phyloP scores from a whole-genome alignment of 2,797 vertebrate species.

The Fistularia tabacaria region DNA sequence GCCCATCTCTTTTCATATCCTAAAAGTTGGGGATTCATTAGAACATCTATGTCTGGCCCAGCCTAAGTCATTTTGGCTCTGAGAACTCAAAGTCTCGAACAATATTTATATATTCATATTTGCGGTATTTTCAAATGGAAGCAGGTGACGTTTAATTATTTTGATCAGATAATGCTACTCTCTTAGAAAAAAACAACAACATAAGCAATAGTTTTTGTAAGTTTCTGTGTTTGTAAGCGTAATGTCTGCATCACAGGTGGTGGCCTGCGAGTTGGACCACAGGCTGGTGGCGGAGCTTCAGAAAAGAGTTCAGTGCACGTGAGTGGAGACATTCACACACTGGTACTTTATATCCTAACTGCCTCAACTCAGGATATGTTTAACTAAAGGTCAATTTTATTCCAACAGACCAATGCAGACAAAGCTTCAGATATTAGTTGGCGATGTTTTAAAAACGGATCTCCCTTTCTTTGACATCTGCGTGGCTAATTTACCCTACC shows the following conservation, averaged over 20 bases:
- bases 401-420: slow-evolving; percentile 81
- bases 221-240: background rate
- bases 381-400: background rate
- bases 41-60: no score
- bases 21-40: no score
- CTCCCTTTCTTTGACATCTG: slow-evolving; percentile 95
- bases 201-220: background rate
- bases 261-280: slow-evolving; percentile 96
- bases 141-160: no score
- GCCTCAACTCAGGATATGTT: background rate
- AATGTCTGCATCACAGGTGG: slow-evolving; percentile 75
- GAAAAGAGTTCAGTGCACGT: slow-evolving; percentile 98
- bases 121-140: no score
- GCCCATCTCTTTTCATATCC: no score
- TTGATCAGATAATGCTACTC: no score
- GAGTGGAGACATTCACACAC: slow-evolving; percentile 58
- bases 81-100: no score
- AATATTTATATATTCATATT: no score
- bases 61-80: no score
- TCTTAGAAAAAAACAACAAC: background rate
- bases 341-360: background rate
- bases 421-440: slow-evolving; percentile 93
- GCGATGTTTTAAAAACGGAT: slow-evolving; percentile 91
- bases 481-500: slow-evolving; percentile 96
- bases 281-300: slow-evolving; percentile 95